A percentile compares a stretch with the other conserved stretches of the same genome.
Evolutionary conservation across 2,797 vertebrate species (phyloP).

Genomic region (Malurus splendens): DNA sequence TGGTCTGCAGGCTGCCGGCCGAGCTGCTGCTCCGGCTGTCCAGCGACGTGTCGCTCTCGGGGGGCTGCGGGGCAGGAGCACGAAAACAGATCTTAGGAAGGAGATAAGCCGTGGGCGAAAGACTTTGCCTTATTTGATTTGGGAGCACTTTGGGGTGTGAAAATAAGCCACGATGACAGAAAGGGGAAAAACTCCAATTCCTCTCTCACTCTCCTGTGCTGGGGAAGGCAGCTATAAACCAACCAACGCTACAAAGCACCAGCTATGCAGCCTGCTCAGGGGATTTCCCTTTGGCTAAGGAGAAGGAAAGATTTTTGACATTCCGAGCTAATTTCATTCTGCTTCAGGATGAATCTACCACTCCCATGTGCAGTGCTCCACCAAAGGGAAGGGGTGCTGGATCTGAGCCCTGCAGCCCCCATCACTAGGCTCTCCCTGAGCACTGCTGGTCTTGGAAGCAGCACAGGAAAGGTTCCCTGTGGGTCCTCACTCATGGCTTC

Average conservation of each 20-base stretch:
- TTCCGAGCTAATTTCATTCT: neutral
- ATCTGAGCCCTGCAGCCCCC: neutral
- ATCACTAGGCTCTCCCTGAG: neutral
- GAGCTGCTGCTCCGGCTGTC: slow-evolving; percentile 86
- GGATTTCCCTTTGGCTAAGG: neutral
- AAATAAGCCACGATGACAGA: neutral
- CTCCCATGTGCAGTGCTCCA: neutral
- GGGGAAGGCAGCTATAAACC: neutral
- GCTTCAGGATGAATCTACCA: neutral
- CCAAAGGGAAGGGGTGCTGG: neutral
- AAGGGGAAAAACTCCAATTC: neutral
- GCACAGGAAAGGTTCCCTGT: fast-evolving
- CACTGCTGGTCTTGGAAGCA: neutral
- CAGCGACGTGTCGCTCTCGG: slow-evolving; percentile 89
- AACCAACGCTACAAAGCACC: neutral
- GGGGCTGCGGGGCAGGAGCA: slow-evolving; percentile 67
- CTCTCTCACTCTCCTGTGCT: neutral
- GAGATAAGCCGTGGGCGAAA: neutral
- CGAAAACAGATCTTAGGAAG: neutral
- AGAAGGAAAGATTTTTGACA: neutral
- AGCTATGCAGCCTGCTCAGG: neutral
- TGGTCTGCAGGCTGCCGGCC: slow-evolving; percentile 89
- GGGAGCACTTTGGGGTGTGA: neutral
- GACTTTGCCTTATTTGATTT: neutral
- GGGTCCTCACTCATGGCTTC: neutral